Percentiles rank a stretch among this genome's conserved stretches.
Conservation (phyloP, 2,113 vertebrate genomes). For the Oreochromis tanganicae region DNA sequence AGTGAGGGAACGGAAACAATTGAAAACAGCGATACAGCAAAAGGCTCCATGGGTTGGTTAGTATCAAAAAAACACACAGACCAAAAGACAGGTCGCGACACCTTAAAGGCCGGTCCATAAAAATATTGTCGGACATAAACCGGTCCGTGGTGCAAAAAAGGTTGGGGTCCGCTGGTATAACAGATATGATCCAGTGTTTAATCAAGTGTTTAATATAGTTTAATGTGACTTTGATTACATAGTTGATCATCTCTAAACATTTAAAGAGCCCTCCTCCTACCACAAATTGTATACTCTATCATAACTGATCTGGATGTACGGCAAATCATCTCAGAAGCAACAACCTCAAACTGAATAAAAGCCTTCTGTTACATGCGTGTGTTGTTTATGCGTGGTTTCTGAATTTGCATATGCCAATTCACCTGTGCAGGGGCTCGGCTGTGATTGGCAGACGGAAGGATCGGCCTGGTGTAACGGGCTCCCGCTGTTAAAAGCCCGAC, state of each 20-base stretch:
- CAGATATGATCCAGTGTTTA: not conserved
- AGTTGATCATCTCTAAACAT: not conserved
- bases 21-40: no score
- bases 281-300: not conserved
- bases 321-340: not conserved
- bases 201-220: not conserved
- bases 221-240: not conserved
- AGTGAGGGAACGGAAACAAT: no score
- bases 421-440: not conserved
- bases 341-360: not conserved
- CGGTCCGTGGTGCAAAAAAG: not conserved
- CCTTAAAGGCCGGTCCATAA: not conserved
- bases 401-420: not conserved
- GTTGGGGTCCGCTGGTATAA: not conserved
- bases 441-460: not conserved
- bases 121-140: not conserved
- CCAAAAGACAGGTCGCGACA: not conserved
- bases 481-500: not conserved
- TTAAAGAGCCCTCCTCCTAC: not conserved
- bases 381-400: not conserved
- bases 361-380: not conserved
- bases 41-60: not conserved
- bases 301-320: not conserved
- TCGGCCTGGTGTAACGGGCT: not conserved
- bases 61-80: not conserved